Evolutionary conservation across 2,113 vertebrate species (phyloP).

Genomic region (Eubucco bourcierii): DNA sequence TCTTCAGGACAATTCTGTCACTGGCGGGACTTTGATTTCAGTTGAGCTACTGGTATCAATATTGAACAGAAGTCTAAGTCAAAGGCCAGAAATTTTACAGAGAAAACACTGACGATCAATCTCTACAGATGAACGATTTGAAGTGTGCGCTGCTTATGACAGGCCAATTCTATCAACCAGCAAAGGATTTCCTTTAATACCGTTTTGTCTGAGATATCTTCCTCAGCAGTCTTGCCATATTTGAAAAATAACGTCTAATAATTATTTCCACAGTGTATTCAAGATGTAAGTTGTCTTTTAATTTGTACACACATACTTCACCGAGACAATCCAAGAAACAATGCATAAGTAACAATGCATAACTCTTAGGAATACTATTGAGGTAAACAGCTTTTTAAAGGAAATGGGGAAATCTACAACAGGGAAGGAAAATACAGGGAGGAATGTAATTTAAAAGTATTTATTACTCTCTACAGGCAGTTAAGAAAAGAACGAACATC

Average conservation of each 20-base stretch:
- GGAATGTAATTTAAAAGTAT: neutral
- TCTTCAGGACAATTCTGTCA: neutral
- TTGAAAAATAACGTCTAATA: neutral
- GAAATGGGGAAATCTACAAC: neutral
- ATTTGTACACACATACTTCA: neutral
- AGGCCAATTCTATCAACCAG: neutral
- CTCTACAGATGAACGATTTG: neutral
- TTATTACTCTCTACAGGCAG: neutral
- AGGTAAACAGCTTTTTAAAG: neutral
- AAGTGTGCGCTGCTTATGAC: accelerated
- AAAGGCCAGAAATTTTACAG: neutral
- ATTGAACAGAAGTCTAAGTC: neutral
- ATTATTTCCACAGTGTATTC: neutral
- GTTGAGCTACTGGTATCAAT: neutral
- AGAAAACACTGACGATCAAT: neutral
- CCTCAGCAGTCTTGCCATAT: neutral
- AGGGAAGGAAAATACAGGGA: neutral
- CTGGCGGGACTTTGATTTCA: neutral
- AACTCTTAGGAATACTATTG: accelerated
- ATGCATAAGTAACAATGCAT: neutral
- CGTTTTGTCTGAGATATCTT: neutral
- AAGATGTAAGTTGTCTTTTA: neutral
- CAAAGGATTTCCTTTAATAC: neutral
- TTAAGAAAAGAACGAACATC: neutral
- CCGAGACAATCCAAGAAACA: neutral